These are phyloP conservation scores for Marronus borbonicus DNA, from an alignment of 2,888 invertebrate species.

Conservation along the genomic window DNA sequence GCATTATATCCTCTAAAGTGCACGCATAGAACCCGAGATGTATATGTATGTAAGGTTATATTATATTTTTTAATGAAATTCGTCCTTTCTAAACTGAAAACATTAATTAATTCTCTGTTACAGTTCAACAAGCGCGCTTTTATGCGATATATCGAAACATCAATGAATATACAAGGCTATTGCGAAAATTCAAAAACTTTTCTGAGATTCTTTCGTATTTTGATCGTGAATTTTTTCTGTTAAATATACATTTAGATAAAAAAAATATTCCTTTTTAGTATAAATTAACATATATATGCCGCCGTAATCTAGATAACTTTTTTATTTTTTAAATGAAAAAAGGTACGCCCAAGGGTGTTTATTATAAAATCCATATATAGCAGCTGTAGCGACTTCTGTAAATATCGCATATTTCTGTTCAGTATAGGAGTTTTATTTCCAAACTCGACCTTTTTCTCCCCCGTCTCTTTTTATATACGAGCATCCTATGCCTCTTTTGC, in stretches of 20 bases:
- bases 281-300: neutral
- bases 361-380: conserved; percentile 9
- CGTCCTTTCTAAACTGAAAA: conserved; percentile 34
- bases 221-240: neutral
- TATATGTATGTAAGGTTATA: conserved; percentile 29
- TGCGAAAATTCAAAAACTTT: neutral
- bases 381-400: conserved; percentile 8
- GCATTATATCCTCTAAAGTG: conserved; percentile 60
- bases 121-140: neutral
- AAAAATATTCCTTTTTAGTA: neutral
- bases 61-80: conserved; percentile 43
- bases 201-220: neutral
- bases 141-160: conserved; percentile 14
- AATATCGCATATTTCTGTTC: conserved; percentile 36
- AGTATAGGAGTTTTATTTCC: conserved; percentile 8
- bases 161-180: neutral
- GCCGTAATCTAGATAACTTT: neutral
- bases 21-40: conserved; percentile 46
- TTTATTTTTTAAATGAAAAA: neutral
- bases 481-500: conserved; percentile 7
- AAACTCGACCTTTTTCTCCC: conserved; percentile 3
- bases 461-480: conserved; percentile 22
- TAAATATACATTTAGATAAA: neutral
- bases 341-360: conserved; percentile 21
- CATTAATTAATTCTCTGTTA: conserved; percentile 29